A percentile compares a stretch with the other conserved stretches of the same genome.
Conservation (phyloP, 2,113 vertebrate species). For the Grammomys dolichurus region DNA sequence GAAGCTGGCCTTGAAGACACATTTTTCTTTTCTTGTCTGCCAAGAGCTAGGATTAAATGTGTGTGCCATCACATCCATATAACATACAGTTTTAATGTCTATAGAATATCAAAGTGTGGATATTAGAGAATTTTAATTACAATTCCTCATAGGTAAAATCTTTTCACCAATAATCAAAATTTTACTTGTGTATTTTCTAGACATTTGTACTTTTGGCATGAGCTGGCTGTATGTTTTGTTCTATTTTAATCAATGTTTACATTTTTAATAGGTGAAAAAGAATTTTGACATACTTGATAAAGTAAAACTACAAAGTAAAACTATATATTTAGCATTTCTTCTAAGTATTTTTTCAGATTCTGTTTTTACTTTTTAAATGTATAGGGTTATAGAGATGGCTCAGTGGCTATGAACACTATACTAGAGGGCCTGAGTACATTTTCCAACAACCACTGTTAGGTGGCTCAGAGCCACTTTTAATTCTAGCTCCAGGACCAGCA, state of each 20-base stretch:
- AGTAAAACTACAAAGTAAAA: background rate
- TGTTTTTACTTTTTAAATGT: background rate
- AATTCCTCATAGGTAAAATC: background rate
- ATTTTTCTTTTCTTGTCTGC: background rate
- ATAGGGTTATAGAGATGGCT: too few species aligned
- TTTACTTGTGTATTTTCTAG: conserved; percentile 4
- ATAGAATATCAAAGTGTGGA: background rate
- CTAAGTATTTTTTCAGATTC: background rate
- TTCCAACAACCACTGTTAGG: background rate
- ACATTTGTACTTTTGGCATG: background rate
- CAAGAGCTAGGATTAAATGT: background rate
- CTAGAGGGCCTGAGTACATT: background rate
- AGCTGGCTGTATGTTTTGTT: background rate
- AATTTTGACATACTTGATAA: background rate
- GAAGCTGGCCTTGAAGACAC: background rate
- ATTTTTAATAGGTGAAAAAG: background rate
- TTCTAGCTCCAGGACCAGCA: too few species aligned
- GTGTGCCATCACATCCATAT: background rate
- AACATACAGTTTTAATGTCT: background rate
- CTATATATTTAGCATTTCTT: background rate
- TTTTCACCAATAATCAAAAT: background rate
- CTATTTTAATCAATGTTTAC: background rate
- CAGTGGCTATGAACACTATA: background rate
- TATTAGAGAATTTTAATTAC: background rate
- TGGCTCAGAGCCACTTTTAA: background rate